Percentiles rank a stretch among this genome's conserved stretches.
Evolutionary conservation across 2,888 invertebrate genomes (phyloP).

Genomic region (Nemotelus nigrinus): DNA sequence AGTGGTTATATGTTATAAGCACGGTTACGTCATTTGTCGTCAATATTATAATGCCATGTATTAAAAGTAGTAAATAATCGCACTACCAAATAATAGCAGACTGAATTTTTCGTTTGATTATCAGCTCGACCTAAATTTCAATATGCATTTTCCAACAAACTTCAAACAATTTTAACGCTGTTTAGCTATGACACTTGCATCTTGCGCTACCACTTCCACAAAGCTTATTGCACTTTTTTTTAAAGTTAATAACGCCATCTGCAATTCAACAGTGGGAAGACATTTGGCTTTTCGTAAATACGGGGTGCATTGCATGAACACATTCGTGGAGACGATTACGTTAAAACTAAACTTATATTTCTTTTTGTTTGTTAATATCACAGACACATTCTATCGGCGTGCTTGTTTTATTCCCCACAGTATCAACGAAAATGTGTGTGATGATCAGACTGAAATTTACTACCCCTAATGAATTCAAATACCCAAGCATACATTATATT

Average conservation of each 20-base stretch:
- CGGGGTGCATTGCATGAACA: conserved; percentile 34
- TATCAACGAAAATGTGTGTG: neutral
- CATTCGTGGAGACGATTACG: conserved; percentile 24
- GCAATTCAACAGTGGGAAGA: conserved; percentile 34
- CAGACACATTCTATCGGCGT: conserved; percentile 30
- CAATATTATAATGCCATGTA: too few relatives aligned
- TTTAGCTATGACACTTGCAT: neutral
- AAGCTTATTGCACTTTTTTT: neutral
- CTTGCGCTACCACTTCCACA: neutral
- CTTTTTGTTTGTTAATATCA: conserved; percentile 14
- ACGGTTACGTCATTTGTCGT: neutral
- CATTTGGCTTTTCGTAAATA: conserved; percentile 28
- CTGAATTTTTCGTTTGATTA: too few relatives aligned
- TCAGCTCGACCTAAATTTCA: too few relatives aligned
- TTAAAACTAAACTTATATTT: neutral
- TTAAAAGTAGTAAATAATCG: too few relatives aligned
- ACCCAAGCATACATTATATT: conserved; percentile 38
- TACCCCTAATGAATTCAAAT: conserved; percentile 47
- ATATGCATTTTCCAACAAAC: too few relatives aligned
- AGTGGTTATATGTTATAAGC: neutral
- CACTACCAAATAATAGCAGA: too few relatives aligned
- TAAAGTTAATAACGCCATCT: neutral
- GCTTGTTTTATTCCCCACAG: conserved; percentile 12
- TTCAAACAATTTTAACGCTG: too few relatives aligned
- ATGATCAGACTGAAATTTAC: conserved; percentile 44